Base-by-base conservation (phyloP, 92 coral and sea anemone species). In the Ricordea florida region DNA sequence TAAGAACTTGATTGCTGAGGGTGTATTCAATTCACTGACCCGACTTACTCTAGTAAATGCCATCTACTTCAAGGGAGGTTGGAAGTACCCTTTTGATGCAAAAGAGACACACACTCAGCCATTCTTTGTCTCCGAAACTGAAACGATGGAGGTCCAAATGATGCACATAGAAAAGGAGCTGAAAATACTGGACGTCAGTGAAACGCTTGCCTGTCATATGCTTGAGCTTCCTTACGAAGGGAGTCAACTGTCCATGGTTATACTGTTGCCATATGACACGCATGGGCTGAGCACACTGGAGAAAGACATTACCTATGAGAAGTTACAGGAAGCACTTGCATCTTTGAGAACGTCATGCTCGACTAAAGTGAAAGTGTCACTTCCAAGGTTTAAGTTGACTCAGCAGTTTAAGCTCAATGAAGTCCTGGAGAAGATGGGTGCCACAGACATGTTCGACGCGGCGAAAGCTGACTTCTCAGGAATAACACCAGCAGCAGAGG, bases 21-120 rank as follows among this genome's bases (percentile, higher is more conserved):
- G 91, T 5, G 88, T 50, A 21, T 70, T 89, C 32, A 59, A 38
- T 25, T 1, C 72, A 13, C 71, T 21, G 38, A 90, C 96, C 2
- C 53, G 81, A 10, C 75, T 83, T 23, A 76, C 90, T 10, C 76
- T 92, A 37, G 83, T 79, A 32, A 92, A 92, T 73, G 97, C 97
- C 20, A 72, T 92, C 27, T 88, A 92, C 72, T 92, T 88, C 85
- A 88, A 81, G 57, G 97, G 97, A 37, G 57, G 74, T 6, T 92
- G 97, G 97, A 51, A 70, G 53, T 58, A 70, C 1, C 69, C 65
- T 38, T 88, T 92, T 46, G 10, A 56, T 13, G 72, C 76, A 43
- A 69, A 48, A 34, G 21, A 32, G 15, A 74, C 97, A 0, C 43
- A 23, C 25, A 57, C 80, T 28, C 68, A 82, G 32, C 44, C 46